Evolutionary conservation across 2,888 invertebrate genomes (phyloP).

Genomic region (Zaprionus bogoriensis): DNA sequence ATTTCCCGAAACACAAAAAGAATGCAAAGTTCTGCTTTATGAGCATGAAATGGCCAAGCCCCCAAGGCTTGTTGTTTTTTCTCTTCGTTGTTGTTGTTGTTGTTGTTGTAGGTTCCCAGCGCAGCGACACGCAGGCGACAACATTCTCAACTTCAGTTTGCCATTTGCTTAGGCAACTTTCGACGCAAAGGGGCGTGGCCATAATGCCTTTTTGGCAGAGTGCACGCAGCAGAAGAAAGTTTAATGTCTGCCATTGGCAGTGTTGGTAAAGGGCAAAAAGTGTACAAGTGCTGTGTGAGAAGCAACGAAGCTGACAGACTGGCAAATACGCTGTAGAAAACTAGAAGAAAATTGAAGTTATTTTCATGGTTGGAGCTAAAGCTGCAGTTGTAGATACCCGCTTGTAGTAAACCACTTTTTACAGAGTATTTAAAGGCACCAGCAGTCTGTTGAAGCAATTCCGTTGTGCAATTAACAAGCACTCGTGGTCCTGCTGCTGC

Average conservation of each 20-base stretch:
- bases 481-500: too few species aligned
- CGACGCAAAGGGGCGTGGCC: conserved; percentile 22
- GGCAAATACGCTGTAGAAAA: neutral
- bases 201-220: conserved; percentile 25
- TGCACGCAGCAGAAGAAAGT: conserved; percentile 43
- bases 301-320: neutral
- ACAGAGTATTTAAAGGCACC: conserved; percentile 21
- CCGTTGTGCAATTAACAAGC: conserved; percentile 51
- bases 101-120: conserved; percentile 6
- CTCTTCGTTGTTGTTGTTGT: neutral
- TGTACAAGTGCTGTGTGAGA: neutral
- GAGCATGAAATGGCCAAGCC: conserved; percentile 59
- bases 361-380: too few species aligned
- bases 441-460: conserved; percentile 20
- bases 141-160: conserved; percentile 43
- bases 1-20: conserved; percentile 4
- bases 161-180: conserved; percentile 39
- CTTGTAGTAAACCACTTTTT: neutral
- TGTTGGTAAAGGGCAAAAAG: neutral
- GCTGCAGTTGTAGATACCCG: neutral
- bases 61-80: conserved; percentile 26
- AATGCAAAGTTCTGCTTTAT: conserved; percentile 60
- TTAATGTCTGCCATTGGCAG: conserved; percentile 41
- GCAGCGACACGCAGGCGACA: conserved; percentile 51
- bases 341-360: too few species aligned